Evolutionary conservation across 2,113 vertebrate genomes (phyloP), one percentile per base, ranked within the genome.

Genomic region (Oceanodroma tethys): DNA sequence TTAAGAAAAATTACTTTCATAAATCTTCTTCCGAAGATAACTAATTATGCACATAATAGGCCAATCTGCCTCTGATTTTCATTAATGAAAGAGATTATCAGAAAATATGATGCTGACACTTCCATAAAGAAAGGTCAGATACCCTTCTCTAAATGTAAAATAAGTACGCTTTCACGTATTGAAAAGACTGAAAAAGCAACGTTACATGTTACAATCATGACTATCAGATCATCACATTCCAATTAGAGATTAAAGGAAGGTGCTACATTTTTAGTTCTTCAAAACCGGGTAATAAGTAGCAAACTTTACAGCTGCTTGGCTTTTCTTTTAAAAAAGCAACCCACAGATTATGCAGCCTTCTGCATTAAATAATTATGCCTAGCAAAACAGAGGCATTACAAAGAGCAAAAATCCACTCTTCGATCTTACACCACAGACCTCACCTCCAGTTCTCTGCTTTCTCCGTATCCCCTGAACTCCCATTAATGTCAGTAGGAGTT

Each of bases 1-100:
- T 89, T 94, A 94, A 94, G 94, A 98, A 97, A 96, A 96, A 95
- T 90, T 96, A 90, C 75, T 96, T 97, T 97, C 78, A 93, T 96
- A 97, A 95, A 95, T 97, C 79, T 91, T 97, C 75, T 96, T 96
- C 82, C 85, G 89, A 87, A 95, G 42, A 68, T 90, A 97, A 97
- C 56, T 95, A 96, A 97, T 96, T 96, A 96, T 93, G 94, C 83
- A 97, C 47, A 13, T 96, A 97, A 90, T 94, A 97, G 47, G 56
- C 52, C 93, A 96, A 90, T 95, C 86, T 95, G 93, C 76, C 92
- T 97, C 91, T 96, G 81, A 95, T 97, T 96, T 96, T 96, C 93
- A 96, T 95, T 97, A 97, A 98, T 93, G 59, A 97, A 93, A 88
- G 79, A 94, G 74, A 93, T 95, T 88, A 95, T 65, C 82, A 95